Evolutionary conservation across 64 coral and sea anemone species (phyloP), one percentile per base, ranked within the genome.

Genomic region (Anthopleura sola): DNA sequence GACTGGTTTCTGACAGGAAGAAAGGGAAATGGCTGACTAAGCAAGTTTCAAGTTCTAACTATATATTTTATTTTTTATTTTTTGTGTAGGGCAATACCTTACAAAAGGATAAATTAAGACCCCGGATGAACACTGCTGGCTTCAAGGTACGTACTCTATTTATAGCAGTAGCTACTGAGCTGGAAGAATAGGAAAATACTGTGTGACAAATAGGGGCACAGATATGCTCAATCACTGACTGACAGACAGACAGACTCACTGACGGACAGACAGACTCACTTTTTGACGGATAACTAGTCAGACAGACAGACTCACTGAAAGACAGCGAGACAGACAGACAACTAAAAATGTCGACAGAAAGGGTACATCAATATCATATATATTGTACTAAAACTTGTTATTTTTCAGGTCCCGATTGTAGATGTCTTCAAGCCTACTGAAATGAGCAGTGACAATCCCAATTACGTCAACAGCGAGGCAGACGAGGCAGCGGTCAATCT

Each of bases 391-490:
- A 53, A 15, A 1, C 50, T 13, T 53, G 13, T 71, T 71, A 3
- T 71, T 31, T 55, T 90, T 57, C 89, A 91, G 78, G 47, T 91
- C 40, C 84, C 89, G 21, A 28, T 91, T 49, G 75, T 50, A 20
- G 50, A 83, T 28, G 48, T 79, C 36, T 54, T 15, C 55, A 53
- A 60, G 55, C 82, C 82, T 31, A 18, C 0, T 47, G 69, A 86
- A 38, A 55, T 37, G 7, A 78, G 55, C 39, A 69, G 74, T 37
- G 24, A 77, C 26, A 84, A 33, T 37, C 87, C 89, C 13, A 85
- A 80, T 81, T 85, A 91, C 89, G 71, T 86, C 12, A 80, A 82
- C 84, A 91, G 85, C 84, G 56, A 75, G 33, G 82, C 75, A 44
- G 82, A 78, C 82, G 88, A 90, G n/a, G 34, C 82, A 36, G 82